Conservation (phyloP, 30 jellyfish, hydroid and myxozoan genomes). For the Aurelia aurita complex sp. Pacific region DNA sequence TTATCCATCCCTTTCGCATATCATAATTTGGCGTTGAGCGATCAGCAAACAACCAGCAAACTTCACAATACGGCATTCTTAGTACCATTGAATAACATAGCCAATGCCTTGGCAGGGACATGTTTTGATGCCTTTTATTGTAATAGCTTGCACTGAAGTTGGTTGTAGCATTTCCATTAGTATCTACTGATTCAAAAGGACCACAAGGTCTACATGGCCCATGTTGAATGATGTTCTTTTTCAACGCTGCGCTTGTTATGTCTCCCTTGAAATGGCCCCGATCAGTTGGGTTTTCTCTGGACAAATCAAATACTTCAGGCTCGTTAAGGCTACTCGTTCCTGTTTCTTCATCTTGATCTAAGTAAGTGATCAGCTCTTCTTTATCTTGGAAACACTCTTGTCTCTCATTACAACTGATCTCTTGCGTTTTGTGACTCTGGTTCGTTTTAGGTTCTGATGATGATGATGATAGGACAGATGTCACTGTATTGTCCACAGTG, state of each 20-base stretch:
- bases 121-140: no score
- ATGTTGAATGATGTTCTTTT: conserved; percentile 16
- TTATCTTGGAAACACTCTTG: conserved; percentile 17
- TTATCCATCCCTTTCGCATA: conserved; percentile 14
- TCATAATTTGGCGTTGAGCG: conserved; percentile 12
- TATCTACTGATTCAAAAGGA: neutral
- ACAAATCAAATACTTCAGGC: conserved; percentile 27
- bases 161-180: neutral
- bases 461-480: neutral
- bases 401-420: conserved; percentile 22
- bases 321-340: conserved; percentile 15
- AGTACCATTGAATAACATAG: conserved; percentile 37
- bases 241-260: neutral
- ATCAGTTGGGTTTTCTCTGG: conserved; percentile 33
- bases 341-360: neutral
- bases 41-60: conserved; percentile 61
- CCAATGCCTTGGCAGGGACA: neutral
- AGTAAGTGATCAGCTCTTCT: neutral
- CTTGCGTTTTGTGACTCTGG: conserved; percentile 23
- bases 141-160: no score
- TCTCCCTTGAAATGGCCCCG: conserved; percentile 31
- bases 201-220: conserved; percentile 51
- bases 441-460: conserved; percentile 13
- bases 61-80: conserved; percentile 37
- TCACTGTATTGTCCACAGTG: conserved; percentile 1